phyloP scores from a whole-genome alignment of 2,888 invertebrate genomes.

The Aelia acuminata region DNA sequence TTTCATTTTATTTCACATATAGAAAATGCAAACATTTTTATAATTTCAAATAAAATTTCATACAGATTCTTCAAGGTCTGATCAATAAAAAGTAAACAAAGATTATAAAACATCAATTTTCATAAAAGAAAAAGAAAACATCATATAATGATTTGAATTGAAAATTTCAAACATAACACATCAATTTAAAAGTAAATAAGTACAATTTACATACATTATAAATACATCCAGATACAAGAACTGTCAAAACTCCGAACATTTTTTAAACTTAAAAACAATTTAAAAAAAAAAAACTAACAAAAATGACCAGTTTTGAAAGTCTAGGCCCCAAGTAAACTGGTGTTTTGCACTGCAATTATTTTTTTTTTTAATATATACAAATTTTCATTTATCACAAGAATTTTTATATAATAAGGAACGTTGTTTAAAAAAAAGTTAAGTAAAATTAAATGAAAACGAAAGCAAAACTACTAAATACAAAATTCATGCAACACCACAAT shows the following conservation, averaged over 20 bases:
- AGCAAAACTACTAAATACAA: constrained; percentile 56
- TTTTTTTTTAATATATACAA: constrained; percentile 42
- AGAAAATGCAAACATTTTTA: constrained; percentile 60
- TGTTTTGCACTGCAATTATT: constrained; percentile 30
- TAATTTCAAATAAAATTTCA: constrained; percentile 35
- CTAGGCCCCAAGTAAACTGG: constrained; percentile 36
- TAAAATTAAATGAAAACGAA: constrained; percentile 55
- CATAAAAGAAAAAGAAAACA: constrained; percentile 5
- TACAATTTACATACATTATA: constrained; percentile 48
- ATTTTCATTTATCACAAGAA: constrained; percentile 62
- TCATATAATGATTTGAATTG: background rate
- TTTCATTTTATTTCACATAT: constrained; percentile 40
- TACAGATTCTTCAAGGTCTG: background rate
- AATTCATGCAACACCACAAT: constrained; percentile 47
- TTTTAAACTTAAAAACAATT: constrained; percentile 40
- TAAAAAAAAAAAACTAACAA: constrained; percentile 20
- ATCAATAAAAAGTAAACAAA: background rate
- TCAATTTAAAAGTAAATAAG: constrained; percentile 46
- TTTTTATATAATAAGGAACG: constrained; percentile 56
- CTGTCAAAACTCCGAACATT: background rate
- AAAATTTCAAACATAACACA: constrained; percentile 25
- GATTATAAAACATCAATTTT: background rate
- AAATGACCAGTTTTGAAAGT: constrained; percentile 7
- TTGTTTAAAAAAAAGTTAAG: constrained; percentile 44
- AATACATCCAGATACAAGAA: constrained; percentile 35